Evolutionary conservation across 2,888 invertebrate genomes (phyloP).

Genomic region (Mimas tiliae): DNA sequence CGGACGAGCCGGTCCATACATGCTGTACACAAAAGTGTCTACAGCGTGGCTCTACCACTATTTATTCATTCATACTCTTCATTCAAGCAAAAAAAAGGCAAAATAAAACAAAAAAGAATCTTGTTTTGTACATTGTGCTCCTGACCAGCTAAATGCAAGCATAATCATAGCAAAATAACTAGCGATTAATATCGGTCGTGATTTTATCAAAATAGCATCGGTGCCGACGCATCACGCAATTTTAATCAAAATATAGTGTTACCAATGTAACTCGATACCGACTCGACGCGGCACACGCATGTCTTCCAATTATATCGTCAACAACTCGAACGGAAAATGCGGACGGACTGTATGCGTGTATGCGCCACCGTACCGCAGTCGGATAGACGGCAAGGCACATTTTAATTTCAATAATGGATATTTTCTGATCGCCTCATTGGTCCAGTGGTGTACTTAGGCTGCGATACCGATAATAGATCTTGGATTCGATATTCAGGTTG

Average conservation of each 20-base stretch:
- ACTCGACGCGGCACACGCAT: constrained; percentile 30
- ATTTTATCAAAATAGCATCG: constrained; percentile 22
- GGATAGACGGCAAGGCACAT: background rate
- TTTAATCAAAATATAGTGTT: constrained; percentile 28
- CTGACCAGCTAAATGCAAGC: background rate
- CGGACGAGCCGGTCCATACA: too few relatives aligned
- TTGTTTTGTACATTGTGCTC: too few relatives aligned
- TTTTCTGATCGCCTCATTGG: background rate
- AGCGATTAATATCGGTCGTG: background rate
- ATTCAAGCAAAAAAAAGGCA: too few relatives aligned
- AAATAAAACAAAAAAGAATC: too few relatives aligned
- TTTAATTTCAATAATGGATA: constrained; percentile 4
- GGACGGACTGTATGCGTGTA: constrained; percentile 15
- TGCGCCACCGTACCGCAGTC: background rate
- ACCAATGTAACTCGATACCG: constrained; percentile 31
- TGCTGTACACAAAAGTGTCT: too few relatives aligned
- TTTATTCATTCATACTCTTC: too few relatives aligned
- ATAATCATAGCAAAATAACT: background rate
- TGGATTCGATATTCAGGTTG: too few relatives aligned
- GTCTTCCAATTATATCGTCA: constrained; percentile 28
- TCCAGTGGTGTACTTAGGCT: too few relatives aligned
- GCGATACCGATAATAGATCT: too few relatives aligned
- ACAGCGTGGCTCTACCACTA: too few relatives aligned
- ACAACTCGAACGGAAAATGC: constrained; percentile 26
- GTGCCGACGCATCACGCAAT: constrained; percentile 21